Evolutionary conservation across 2,888 invertebrate genomes (phyloP), one percentile per base, ranked within the genome.

Genomic region (Sympetrum striolatum): DNA sequence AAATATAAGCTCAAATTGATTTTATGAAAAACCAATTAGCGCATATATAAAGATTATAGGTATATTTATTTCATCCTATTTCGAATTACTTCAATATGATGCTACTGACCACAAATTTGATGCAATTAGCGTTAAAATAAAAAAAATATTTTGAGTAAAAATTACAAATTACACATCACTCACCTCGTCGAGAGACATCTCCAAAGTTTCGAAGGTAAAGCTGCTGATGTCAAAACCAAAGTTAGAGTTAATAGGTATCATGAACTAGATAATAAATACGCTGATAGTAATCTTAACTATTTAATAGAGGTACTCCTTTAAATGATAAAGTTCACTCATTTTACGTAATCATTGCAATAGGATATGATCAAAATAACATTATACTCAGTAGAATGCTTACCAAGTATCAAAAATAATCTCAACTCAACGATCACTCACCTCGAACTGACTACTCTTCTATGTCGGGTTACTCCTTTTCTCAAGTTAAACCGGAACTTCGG

Each of bases 181-280:
- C 10, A 86, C 86, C 86, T 86, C 86, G 60, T 86, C 86, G n/a
- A 86, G 86, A 60, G 86, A 86, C 86, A 86, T 86, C 60, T 35
- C 58, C 2, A 31, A 73, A 73, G 25, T 25, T 73, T n/a, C 73
- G 31, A 18, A 18, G 53, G 53, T 10, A 25, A 25, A 73, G 31
- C 73, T 73, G 73, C 73, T 31, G 73, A 12, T 31, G 31, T 31
- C 31, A 31, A 73, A 73, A 73, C 8, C 25, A 31, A 73, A 73
- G 31, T 31, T n/a, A 73, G 14, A 73, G 25, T 73, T 31, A 14
- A 25, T 25, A 73, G 0, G 25, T 10, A 31, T 10, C 18, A 73
- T 22, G 22, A 14, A 31, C 14, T 22, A 73, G 0, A 31, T 18
- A 25, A 64, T 10, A 12, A 31, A 73, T 73, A 14, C 25, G 25